Evolutionary conservation across 2,113 vertebrate species (phyloP), one percentile per base, ranked within the genome.

Genomic region (Chelonoidis abingdonii): DNA sequence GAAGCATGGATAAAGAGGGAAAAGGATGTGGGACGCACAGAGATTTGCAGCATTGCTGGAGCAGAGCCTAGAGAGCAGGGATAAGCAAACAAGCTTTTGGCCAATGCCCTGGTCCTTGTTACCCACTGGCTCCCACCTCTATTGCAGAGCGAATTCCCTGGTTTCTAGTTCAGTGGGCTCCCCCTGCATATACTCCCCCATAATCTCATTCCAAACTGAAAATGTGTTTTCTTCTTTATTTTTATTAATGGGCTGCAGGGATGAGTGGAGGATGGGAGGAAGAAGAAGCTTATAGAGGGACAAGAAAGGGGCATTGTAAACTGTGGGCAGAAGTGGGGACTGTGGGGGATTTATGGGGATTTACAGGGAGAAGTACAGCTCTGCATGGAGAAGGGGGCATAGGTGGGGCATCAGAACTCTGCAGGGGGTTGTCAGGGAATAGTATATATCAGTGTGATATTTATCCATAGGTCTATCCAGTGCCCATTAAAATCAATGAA

Each of bases 11-110:
- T 24, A 65, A 49, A 82, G 89, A 80, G 31, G n/a, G 31, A n/a
- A 80, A 49, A 50, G 14, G 75, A 89, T 95, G n/a, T 84, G 59
- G 52, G 83, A 11, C 10, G 59, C 94, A 49, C 84, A 44, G 87
- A 93, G 86, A 27, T 75, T 95, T 93, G 84, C 38, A 47, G 56
- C 1, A 1, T 44, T 57, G 14, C 89, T 76, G 75, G 4, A 47
- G 24, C 22, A 27, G 5, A 25, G 41, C 24, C 65, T 25, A 91
- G 86, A 95, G 80, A 90, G 41, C 83, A 90, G 72, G 92, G 81
- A 95, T 88, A 87, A 96, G 19, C 6, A 4, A 27, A 44, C 81
- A 94, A 95, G 96, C 93, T 95, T 92, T 97, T 96, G 95, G 91
- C 92, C 93, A 84, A 91, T 91, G 97, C 82, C 5, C 2, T 89